phyloP scores from a whole-genome alignment of 1,140 invertebrate species.

The Pseudachorutes palmiensis region DNA sequence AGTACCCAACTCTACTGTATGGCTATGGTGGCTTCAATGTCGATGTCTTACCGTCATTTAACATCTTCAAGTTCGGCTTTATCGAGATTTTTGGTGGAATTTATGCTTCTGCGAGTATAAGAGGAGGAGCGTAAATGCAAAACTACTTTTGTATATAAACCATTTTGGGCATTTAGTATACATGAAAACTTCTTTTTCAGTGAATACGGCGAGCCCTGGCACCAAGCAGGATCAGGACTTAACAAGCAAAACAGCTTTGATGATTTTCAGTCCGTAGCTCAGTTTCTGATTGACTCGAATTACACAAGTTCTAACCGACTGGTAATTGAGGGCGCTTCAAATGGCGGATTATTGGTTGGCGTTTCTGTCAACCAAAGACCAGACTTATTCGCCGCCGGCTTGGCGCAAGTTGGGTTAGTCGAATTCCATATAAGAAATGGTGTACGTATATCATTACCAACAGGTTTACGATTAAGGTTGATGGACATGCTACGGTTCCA shows the following conservation, averaged over 20 bases:
- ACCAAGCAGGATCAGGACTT: conserved; percentile 77
- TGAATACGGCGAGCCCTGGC: conserved; percentile 96
- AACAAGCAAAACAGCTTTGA: conserved; percentile 98
- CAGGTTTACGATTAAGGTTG: too few species aligned
- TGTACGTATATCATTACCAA: too few species aligned
- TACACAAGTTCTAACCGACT: conserved; percentile 71
- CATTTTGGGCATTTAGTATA: too few species aligned
- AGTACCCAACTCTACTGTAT: conserved; percentile 74
- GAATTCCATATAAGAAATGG: too few species aligned
- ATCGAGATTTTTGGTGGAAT: conserved; percentile 83
- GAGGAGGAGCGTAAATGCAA: conserved; percentile 87
- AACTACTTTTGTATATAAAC: too few species aligned
- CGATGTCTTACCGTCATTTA: conserved; percentile 76
- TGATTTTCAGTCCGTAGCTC: conserved; percentile 87
- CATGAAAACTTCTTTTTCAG: too few species aligned
- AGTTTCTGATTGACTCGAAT: conserved; percentile 74
- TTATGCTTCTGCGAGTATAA: conserved; percentile 83
- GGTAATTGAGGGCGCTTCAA: conserved; percentile 87
- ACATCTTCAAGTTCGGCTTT: conserved; percentile 72
- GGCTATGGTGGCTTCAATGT: conserved; percentile 98
- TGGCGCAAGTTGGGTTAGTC: conserved; percentile 86
- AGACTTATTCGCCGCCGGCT: conserved; percentile 81
- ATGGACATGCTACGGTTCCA: conserved; percentile 96
- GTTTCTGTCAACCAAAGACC: conserved; percentile 91
- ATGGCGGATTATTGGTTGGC: conserved; percentile 88